Conservation (phyloP, 1,140 invertebrate genomes). For the Drosophila sp. region DNA sequence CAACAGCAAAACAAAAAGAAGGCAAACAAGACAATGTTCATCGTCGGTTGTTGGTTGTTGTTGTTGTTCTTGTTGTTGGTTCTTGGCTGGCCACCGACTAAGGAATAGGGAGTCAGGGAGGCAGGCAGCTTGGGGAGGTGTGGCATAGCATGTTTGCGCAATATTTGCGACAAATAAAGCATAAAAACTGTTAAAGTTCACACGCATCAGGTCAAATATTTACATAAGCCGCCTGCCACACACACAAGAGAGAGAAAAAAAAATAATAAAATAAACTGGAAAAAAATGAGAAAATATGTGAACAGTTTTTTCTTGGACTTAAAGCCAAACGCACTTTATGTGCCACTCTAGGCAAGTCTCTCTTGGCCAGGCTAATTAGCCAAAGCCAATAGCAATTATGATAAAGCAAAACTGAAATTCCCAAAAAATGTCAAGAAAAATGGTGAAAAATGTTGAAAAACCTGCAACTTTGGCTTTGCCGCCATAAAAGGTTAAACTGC, state of each 20-base stretch:
- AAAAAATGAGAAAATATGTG: conserved; percentile 7
- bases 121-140: neutral
- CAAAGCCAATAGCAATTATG: conserved; percentile 58
- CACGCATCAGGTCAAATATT: conserved; percentile 80
- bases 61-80: neutral
- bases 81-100: conserved; percentile 11
- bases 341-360: conserved; percentile 43
- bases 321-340: conserved; percentile 9
- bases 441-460: conserved; percentile 40
- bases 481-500: conserved; percentile 72
- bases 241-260: conserved; percentile 33
- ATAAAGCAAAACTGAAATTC: conserved; percentile 32
- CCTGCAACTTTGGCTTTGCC: conserved; percentile 56
- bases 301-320: conserved; percentile 13
- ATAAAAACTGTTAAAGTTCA: conserved; percentile 82
- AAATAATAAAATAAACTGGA: conserved; percentile 21
- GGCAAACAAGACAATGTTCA: conserved; percentile 59
- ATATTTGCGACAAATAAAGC: conserved; percentile 82
- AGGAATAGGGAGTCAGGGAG: neutral
- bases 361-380: conserved; percentile 51
- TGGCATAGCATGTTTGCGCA: conserved; percentile 64
- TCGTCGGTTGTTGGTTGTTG: conserved; percentile 26
- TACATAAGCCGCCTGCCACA: conserved; percentile 59
- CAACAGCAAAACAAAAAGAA: conserved; percentile 29
- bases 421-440: conserved; percentile 8